These are phyloP conservation scores for Rhorus exstirpatorius DNA, from an alignment of 2,888 invertebrate genomes.

Conservation along the genomic window DNA sequence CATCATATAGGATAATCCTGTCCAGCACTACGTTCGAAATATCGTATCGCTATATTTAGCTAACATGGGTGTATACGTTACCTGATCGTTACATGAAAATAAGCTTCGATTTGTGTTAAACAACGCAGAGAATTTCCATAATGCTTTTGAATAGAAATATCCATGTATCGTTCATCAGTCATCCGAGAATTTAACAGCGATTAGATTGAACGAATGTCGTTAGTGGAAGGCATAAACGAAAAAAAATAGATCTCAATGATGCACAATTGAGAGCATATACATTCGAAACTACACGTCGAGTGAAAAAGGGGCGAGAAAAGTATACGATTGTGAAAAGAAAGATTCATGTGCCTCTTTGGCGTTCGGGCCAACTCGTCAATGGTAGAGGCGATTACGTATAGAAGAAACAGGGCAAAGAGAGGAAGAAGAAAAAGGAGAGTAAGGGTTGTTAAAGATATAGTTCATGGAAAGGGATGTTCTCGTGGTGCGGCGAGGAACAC, in stretches of 20 bases:
- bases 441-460: conserved; percentile 57
- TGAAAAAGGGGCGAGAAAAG: neutral
- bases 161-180: neutral
- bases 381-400: conserved; percentile 36
- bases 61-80: conserved; percentile 14
- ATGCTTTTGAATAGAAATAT: neutral
- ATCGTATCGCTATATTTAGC: conserved; percentile 26
- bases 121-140: conserved; percentile 7
- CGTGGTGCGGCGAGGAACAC: conserved; percentile 39
- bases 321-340: conserved; percentile 18
- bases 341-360: conserved; percentile 65
- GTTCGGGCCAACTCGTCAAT: conserved; percentile 67
- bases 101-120: conserved; percentile 24
- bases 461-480: conserved; percentile 56
- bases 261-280: conserved; percentile 23
- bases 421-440: conserved; percentile 22
- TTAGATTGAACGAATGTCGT: conserved; percentile 7
- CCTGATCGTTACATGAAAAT: conserved; percentile 33
- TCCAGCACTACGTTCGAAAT: neutral
- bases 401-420: conserved; percentile 38
- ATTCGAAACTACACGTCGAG: conserved; percentile 2
- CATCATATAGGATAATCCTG: neutral
- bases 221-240: neutral
- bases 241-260: conserved; percentile 24
- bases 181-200: conserved; percentile 13